phyloP scores from a whole-genome alignment of 2,888 invertebrate species.

The Syritta pipiens region DNA sequence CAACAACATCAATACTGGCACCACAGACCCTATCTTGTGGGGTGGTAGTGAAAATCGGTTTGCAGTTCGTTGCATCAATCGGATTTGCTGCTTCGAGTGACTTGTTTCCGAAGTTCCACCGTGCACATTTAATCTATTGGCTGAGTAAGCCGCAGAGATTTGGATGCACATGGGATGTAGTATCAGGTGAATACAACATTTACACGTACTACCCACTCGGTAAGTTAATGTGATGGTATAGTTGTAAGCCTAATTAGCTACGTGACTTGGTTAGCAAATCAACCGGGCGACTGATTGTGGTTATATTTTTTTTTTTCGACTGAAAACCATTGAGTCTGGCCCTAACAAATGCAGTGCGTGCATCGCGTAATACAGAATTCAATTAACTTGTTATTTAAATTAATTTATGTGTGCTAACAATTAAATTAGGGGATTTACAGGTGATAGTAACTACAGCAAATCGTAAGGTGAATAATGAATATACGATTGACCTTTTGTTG shows the following conservation, averaged over 20 bases:
- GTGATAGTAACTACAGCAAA: background rate
- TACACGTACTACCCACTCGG: too few relatives aligned
- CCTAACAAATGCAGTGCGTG: background rate
- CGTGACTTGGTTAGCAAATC: slow-evolving; percentile 55
- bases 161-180: slow-evolving; percentile 2
- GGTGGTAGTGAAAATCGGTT: too few relatives aligned
- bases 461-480: too few relatives aligned
- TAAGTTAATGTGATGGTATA: slow-evolving; percentile 18
- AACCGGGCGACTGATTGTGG: slow-evolving; percentile 13
- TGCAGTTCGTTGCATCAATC: too few relatives aligned
- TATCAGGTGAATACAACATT: background rate
- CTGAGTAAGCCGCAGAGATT: too few relatives aligned
- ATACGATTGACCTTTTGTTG: too few relatives aligned
- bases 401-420: slow-evolving; percentile 12
- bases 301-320: slow-evolving; percentile 2
- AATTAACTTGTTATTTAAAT: slow-evolving; percentile 42
- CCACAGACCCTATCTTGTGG: too few relatives aligned
- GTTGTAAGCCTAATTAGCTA: slow-evolving; percentile 61
- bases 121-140: too few relatives aligned
- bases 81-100: too few relatives aligned
- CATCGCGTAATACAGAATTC: slow-evolving; percentile 16
- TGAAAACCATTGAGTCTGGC: background rate
- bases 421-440: slow-evolving; percentile 12
- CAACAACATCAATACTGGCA: too few relatives aligned
- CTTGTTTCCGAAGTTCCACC: too few relatives aligned